Base-by-base conservation (phyloP, 2,888 invertebrate genomes). In the Hydropsyche betteni region DNA sequence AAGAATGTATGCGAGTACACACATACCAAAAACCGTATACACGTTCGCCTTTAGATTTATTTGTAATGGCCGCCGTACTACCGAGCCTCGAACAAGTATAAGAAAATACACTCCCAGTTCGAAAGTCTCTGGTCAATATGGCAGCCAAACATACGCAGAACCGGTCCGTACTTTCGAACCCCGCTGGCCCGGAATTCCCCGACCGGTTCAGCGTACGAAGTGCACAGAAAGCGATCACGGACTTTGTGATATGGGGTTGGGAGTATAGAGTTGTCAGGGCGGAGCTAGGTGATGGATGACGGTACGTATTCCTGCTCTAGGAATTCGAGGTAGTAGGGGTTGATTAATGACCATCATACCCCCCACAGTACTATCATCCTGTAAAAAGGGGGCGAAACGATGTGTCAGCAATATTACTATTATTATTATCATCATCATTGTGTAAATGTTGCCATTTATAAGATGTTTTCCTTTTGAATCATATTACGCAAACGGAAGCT, bases 231-330 rank as follows among this genome's bases (percentile, higher is more conserved):
- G 80, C 82, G 83, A 81, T 81, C 81, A 79, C 83, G 82, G 82
- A 84, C 81, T 84, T 44, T 85, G 82, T 78, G 81, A 80, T 83
- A 58, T 84, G 82, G 83, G 81, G 82, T 82, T 81, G 84, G 84
- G 87, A 84, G 64, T 88, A 89, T 89, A 88, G 88, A 89, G 89
- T 87, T 88, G 88, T 89, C 88, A 88, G 87, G 89, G 89, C 88
- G 88, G 88, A 84, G 88, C 87, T 83, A 52, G 83, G 86, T 87
- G 87, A 88, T 88, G 88, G 86, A 88, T 88, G 86, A 86, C 85
- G 83, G 85, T 86, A 8, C 86, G 85, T 85, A 86, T 84, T 84
- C 79, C 82, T 72, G 79, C 74, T 80, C 84, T 84, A 83, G 85
- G 76, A 78, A 80, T 79, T 75, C 58, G 76, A 71, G 24, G 44